These are phyloP conservation scores for Rhopalosiphum nymphaeae DNA, from an alignment of 2,888 invertebrate species.

Conservation along the genomic window DNA sequence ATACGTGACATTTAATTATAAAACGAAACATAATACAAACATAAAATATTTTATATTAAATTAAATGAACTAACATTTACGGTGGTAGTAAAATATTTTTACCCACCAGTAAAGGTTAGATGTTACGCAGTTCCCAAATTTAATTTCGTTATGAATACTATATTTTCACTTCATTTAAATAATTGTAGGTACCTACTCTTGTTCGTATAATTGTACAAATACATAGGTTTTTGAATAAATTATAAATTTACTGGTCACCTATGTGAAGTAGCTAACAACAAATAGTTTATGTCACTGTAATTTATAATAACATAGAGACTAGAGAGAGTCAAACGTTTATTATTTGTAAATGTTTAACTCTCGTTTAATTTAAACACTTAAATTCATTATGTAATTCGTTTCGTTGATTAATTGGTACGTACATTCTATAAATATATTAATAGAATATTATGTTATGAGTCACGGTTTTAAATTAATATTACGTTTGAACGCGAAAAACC, in stretches of 20 bases:
- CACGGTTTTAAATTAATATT: conserved; percentile 15
- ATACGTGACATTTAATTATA: conserved; percentile 41
- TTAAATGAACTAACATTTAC: conserved; percentile 40
- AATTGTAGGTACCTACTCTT: conserved; percentile 17
- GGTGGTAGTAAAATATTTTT: conserved; percentile 39
- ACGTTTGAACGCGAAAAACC: neutral
- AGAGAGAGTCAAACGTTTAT: neutral
- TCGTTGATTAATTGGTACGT: neutral
- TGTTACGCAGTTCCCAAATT: conserved; percentile 22
- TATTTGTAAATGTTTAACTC: conserved; percentile 40
- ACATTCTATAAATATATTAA: neutral
- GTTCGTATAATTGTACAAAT: conserved; percentile 13
- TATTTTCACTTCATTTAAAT: conserved; percentile 57
- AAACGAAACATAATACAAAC: conserved; percentile 8
- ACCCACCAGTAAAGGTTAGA: conserved; percentile 34
- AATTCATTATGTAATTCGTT: conserved; percentile 1
- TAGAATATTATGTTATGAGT: conserved; percentile 22
- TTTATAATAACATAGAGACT: neutral
- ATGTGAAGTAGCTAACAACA: neutral
- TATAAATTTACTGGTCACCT: conserved; percentile 35
- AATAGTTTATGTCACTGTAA: conserved; percentile 20
- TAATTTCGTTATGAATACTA: conserved; percentile 26
- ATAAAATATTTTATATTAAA: conserved; percentile 43
- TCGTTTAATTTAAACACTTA: conserved; percentile 32
- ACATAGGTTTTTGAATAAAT: conserved; percentile 28